Evolutionary conservation across 2,113 vertebrate species (phyloP).

Genomic region (Bucco capensis): DNA sequence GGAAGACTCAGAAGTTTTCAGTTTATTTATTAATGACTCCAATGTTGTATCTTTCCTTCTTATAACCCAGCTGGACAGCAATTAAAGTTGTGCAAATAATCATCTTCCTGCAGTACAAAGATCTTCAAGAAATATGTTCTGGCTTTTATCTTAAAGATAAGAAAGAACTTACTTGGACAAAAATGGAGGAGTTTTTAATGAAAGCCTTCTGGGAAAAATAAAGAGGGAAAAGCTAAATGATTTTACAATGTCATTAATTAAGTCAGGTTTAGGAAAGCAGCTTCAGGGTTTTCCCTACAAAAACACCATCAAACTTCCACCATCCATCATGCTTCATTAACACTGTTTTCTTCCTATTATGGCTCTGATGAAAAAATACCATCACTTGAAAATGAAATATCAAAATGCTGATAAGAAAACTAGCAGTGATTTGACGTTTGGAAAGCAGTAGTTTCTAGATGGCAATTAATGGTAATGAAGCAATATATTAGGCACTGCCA

Average conservation of each 20-base stretch:
- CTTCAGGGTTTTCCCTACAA: conserved; percentile 48
- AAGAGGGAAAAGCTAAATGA: conserved; percentile 65
- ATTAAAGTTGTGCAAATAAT: conserved; percentile 68
- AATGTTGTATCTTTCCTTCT: conserved; percentile 39
- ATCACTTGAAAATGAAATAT: conserved; percentile 33
- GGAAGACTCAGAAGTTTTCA: conserved; percentile 56
- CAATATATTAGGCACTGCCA: background rate
- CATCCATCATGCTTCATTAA: conserved; percentile 44
- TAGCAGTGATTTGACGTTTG: background rate
- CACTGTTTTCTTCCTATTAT: background rate
- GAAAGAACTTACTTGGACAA: conserved; percentile 47
- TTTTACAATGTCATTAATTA: conserved; percentile 61
- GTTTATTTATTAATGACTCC: conserved; percentile 66
- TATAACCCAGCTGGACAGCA: conserved; percentile 46
- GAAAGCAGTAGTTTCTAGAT: background rate
- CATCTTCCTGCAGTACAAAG: conserved; percentile 20
- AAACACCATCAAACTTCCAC: conserved; percentile 37
- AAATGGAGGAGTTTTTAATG: conserved; percentile 69
- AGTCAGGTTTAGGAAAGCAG: conserved; percentile 54
- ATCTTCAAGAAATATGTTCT: conserved; percentile 55
- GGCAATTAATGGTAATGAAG: background rate
- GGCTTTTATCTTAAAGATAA: conserved; percentile 56
- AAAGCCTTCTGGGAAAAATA: conserved; percentile 66
- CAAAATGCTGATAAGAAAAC: background rate
- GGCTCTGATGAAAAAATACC: conserved; percentile 23